These are phyloP conservation scores for Dicyrtomina minuta DNA, from an alignment of 2,888 invertebrate genomes.

Conservation along the genomic window DNA sequence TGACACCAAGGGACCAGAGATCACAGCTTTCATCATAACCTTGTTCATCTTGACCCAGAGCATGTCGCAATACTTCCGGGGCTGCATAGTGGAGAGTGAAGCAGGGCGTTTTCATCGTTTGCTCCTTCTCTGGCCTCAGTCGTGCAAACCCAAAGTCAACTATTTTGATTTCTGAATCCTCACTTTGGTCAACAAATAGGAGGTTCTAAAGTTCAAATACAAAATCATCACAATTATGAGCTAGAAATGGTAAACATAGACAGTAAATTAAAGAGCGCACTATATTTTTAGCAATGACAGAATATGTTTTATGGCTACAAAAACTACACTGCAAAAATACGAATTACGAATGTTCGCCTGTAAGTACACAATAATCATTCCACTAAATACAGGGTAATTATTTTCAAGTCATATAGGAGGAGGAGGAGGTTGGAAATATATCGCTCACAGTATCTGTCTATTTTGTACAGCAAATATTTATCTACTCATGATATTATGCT, in stretches of 20 bases:
- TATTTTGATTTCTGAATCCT: constrained; percentile 72
- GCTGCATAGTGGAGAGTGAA: constrained; percentile 87
- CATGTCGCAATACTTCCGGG: constrained; percentile 81
- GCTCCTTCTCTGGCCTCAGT: constrained; percentile 59
- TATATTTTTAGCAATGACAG: too few species aligned
- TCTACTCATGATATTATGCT: too few species aligned
- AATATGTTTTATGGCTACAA: too few species aligned
- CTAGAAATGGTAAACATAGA: background rate
- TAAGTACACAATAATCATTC: background rate
- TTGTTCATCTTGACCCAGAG: constrained; percentile 53
- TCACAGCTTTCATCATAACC: constrained; percentile 91
- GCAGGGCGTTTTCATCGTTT: constrained; percentile 75
- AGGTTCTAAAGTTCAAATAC: constrained; percentile 62
- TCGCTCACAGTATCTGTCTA: too few species aligned
- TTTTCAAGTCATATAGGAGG: too few species aligned
- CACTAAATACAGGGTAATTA: background rate
- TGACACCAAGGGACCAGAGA: constrained; percentile 93
- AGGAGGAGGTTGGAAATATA: too few species aligned
- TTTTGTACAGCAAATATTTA: too few species aligned
- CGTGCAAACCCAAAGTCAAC: constrained; percentile 95
- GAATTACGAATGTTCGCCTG: background rate
- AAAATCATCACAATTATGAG: background rate
- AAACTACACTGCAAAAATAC: background rate
- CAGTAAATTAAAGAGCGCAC: background rate
- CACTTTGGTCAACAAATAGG: constrained; percentile 65